A percentile compares a stretch with the other conserved stretches of the same genome.
Conservation (phyloP, 2,888 invertebrate genomes). For the Dynastes tityus region DNA sequence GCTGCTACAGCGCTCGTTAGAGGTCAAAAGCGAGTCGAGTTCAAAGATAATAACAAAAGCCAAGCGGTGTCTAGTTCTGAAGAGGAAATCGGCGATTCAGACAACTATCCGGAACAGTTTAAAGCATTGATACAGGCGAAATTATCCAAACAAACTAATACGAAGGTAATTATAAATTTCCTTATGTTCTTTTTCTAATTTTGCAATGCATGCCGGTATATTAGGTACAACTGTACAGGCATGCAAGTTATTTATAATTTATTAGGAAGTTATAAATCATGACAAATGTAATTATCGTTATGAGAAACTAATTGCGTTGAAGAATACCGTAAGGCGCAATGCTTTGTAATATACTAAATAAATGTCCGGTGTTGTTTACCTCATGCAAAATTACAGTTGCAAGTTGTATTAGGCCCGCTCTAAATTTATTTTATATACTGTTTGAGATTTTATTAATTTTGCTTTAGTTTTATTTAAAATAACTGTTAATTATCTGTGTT, state of each 20-base stretch:
- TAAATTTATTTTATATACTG: too few relatives aligned
- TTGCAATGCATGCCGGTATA: not conserved
- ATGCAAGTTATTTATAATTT: too few relatives aligned
- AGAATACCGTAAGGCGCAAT: not conserved
- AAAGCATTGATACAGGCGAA: slow-evolving; percentile 78
- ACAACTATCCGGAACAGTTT: slow-evolving; percentile 79
- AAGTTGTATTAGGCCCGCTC: too few relatives aligned
- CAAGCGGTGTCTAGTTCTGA: slow-evolving; percentile 60
- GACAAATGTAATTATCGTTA: too few relatives aligned
- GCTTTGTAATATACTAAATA: not conserved
- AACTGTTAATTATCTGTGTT: too few relatives aligned
- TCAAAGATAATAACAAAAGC: slow-evolving; percentile 56
- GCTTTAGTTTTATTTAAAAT: too few relatives aligned
- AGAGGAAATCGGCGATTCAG: slow-evolving; percentile 75
- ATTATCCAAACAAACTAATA: slow-evolving; percentile 57
- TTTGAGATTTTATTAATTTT: too few relatives aligned
- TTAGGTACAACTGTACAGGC: not conserved
- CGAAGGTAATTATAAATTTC: slow-evolving; percentile 35
- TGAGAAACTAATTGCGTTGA: not conserved
- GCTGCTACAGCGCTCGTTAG: slow-evolving; percentile 53
- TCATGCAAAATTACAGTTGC: too few relatives aligned
- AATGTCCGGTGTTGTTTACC: not conserved
- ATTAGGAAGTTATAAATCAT: too few relatives aligned
- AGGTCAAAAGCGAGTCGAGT: slow-evolving; percentile 61
- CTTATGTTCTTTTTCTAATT: not conserved